A percentile compares a stretch with the other conserved stretches of the same genome.
Evolutionary conservation across 1,140 invertebrate species (phyloP).

Genomic region (Aethina tumida): DNA sequence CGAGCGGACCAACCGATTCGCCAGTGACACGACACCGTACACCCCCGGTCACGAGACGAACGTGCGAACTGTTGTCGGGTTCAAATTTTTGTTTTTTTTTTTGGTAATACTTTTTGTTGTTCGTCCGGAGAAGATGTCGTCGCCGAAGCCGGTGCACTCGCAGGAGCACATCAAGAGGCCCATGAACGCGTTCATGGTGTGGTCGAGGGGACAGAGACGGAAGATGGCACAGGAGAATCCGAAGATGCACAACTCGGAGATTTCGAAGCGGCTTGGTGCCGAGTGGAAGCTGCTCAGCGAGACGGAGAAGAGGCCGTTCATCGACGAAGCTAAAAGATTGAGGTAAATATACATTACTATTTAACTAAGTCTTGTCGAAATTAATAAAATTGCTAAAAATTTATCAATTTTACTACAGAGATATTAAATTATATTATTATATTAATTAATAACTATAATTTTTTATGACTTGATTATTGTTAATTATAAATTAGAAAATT

Average conservation of each 20-base stretch:
- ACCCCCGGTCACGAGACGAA: not conserved
- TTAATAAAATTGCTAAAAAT: not conserved
- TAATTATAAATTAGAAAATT: not conserved
- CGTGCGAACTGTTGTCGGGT: conserved; percentile 8
- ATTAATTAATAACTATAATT: not conserved
- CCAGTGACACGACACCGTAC: conserved; percentile 1
- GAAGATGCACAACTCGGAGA: conserved; percentile 96
- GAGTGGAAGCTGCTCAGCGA: conserved; percentile 87
- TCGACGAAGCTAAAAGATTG: conserved; percentile 90
- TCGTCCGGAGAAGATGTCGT: conserved; percentile 24
- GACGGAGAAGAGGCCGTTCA: conserved; percentile 87
- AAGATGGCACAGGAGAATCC: conserved; percentile 98
- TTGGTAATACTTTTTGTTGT: not conserved
- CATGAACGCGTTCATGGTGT: conserved; percentile 93
- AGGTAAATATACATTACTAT: conserved; percentile 48
- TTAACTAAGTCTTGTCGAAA: not conserved
- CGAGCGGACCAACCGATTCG: conserved; percentile 1
- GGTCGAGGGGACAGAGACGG: conserved; percentile 77
- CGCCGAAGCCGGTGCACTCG: conserved; percentile 27
- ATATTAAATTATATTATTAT: not conserved
- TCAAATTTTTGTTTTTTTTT: not conserved
- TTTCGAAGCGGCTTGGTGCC: conserved; percentile 80
- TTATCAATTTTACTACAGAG: not conserved
- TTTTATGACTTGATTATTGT: not conserved
- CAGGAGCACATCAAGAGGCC: conserved; percentile 78